Evolutionary conservation across 1,140 invertebrate species (phyloP).

Genomic region (Megathymus violae): DNA sequence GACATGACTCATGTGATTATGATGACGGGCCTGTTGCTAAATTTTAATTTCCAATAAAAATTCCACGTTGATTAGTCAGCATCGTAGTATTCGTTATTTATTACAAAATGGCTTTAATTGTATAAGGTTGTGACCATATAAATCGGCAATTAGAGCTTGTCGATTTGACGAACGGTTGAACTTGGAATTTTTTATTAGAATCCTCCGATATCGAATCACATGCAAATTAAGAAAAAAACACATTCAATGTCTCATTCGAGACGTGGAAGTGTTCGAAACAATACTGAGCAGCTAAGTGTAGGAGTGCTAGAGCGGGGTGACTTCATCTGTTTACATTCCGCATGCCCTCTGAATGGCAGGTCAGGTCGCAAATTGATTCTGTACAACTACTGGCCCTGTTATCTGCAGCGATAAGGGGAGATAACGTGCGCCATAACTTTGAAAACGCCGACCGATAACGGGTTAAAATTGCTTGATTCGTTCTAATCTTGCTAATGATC

Average conservation of each 20-base stretch:
- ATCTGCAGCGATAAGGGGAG: conserved; percentile 44
- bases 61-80: background rate
- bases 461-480: conserved; percentile 4
- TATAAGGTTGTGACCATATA: background rate
- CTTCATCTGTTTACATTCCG: conserved; percentile 42
- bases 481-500: conserved; percentile 12
- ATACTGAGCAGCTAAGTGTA: too few species aligned
- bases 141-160: background rate
- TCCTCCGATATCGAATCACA: too few species aligned
- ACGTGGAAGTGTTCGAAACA: too few species aligned
- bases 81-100: background rate
- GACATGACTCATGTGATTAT: background rate
- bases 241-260: too few species aligned
- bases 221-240: too few species aligned
- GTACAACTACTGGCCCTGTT: conserved; percentile 43
- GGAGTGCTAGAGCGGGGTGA: background rate
- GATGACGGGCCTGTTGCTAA: background rate
- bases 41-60: conserved; percentile 4
- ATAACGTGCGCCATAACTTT: conserved; percentile 41
- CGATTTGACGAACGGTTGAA: background rate
- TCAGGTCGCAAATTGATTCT: conserved; percentile 67
- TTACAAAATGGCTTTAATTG: background rate
- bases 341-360: conserved; percentile 41
- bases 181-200: too few species aligned
- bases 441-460: conserved; percentile 44